Percentiles rank a stretch among this genome's conserved stretches.
Evolutionary conservation across 2,113 vertebrate species (phyloP).

Genomic region (Brachyhypopomus gauderio): DNA sequence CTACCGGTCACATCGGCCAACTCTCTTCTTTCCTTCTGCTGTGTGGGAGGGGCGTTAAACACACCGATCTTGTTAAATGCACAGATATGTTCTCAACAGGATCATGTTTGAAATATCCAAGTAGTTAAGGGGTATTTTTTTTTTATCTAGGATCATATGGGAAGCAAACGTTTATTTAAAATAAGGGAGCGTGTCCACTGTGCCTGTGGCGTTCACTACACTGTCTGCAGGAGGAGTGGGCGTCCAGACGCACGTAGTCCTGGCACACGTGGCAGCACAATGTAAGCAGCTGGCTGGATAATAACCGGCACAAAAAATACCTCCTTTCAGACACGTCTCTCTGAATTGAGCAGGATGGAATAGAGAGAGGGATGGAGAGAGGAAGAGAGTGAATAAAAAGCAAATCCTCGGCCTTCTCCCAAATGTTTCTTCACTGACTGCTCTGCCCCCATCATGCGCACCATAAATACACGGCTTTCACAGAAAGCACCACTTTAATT

Average conservation of each 20-base stretch:
- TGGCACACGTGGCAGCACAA: background rate
- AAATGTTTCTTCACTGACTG: conserved; percentile 12
- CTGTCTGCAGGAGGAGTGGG: conserved; percentile 1
- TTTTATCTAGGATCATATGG: conserved; percentile 17
- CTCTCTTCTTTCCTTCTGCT: background rate
- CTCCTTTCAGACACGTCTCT: conserved; percentile 20
- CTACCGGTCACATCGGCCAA: background rate
- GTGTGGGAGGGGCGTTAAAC: background rate
- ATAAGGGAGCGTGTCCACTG: background rate
- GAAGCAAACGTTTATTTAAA: conserved; percentile 18
- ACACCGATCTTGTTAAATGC: background rate
- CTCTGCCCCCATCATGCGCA: background rate
- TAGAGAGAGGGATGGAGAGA: background rate
- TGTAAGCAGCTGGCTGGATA: background rate
- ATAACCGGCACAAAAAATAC: background rate
- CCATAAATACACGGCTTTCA: conserved; percentile 84
- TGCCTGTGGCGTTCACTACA: conserved; percentile 14
- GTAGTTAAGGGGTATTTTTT: conserved; percentile 33
- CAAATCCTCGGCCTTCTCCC: conserved; percentile 3
- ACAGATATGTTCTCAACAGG: conserved; percentile 23
- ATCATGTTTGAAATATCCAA: conserved; percentile 35
- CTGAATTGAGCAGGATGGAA: background rate
- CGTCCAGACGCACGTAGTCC: background rate
- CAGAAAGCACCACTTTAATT: conserved; percentile 85
- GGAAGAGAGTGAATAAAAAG: background rate